phyloP scores from a whole-genome alignment of 2,113 vertebrate species.

The Gila orcuttii region DNA sequence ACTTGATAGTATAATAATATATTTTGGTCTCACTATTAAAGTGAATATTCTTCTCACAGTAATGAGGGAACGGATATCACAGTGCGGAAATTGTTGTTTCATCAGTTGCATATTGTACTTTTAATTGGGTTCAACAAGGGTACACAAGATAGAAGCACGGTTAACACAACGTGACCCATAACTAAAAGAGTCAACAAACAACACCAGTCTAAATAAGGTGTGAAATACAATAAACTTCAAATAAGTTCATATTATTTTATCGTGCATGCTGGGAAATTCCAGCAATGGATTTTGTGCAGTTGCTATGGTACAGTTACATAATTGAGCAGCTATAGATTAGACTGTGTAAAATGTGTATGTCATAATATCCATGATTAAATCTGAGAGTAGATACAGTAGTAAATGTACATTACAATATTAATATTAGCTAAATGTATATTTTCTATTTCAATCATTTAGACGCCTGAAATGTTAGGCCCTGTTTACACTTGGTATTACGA shows the following conservation, averaged over 20 bases:
- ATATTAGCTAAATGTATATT: not conserved
- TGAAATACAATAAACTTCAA: no score
- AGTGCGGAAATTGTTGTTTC: not conserved
- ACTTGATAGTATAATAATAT: no score
- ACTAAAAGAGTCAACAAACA: not conserved
- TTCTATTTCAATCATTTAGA: not conserved
- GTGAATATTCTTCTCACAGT: not conserved
- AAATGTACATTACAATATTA: not conserved
- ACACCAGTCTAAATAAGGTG: not conserved
- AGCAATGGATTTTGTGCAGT: not conserved
- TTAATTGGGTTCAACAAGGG: not conserved
- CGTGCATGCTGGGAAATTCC: not conserved
- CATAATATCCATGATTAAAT: not conserved
- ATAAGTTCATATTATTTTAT: not conserved
- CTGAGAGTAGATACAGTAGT: not conserved
- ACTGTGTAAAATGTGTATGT: not conserved
- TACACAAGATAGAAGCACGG: not conserved
- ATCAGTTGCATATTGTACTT: not conserved
- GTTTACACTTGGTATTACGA: no score
- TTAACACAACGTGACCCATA: not conserved
- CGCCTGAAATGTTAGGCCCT: not conserved
- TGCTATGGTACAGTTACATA: no score
- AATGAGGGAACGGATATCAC: not conserved
- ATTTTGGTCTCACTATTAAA: no score
- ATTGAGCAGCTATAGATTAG: no score